Evolutionary conservation across 2,113 vertebrate species (phyloP).

Genomic region (Corythoichthys intestinalis): DNA sequence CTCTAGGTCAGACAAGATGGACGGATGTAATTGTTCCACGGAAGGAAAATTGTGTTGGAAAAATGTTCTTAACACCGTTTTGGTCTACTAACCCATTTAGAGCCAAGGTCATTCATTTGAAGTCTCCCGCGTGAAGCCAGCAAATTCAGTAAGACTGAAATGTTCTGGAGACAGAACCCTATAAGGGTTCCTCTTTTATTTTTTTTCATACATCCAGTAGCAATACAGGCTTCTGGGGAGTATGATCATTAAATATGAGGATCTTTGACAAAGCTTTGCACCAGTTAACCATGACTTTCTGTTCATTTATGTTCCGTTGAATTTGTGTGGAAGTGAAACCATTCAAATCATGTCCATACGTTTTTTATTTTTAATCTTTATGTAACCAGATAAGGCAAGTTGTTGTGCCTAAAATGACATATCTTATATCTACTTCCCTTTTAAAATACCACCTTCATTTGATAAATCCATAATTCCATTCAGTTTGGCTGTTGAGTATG

Average conservation of each 20-base stretch:
- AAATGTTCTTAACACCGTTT: conserved; percentile 4
- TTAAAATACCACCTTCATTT: too few species aligned
- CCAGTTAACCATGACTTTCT: background rate
- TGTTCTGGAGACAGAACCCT: background rate
- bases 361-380: background rate
- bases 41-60: conserved; percentile 7
- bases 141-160: background rate
- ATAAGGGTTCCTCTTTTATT: background rate
- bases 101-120: conserved; percentile 5
- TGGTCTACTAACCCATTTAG: background rate
- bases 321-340: background rate
- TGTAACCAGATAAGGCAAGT: too few species aligned
- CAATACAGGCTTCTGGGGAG: background rate
- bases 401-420: too few species aligned
- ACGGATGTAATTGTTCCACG: conserved; percentile 12
- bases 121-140: background rate
- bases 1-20: background rate
- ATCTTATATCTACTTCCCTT: too few species aligned
- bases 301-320: background rate
- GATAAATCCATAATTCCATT: background rate
- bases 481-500: background rate
- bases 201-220: background rate
- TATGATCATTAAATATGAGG: background rate
- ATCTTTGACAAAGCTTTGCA: background rate
- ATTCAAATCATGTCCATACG: background rate